Conservation (phyloP, 1,140 invertebrate species). For the Cardiocondyla obscurior region DNA sequence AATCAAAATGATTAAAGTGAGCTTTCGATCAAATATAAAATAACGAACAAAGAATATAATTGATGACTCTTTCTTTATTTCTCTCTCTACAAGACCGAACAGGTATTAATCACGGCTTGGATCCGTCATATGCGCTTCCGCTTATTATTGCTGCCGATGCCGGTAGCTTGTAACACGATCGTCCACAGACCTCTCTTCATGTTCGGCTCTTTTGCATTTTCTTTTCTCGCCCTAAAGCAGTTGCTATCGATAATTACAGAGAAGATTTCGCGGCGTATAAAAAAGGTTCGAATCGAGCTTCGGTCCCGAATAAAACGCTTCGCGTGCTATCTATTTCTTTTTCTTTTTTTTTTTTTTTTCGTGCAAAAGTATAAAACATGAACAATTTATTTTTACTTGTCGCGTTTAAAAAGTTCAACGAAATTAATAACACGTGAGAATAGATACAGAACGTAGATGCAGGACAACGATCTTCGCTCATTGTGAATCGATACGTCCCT, state of each 20-base stretch:
- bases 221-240: background rate
- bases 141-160: slow-evolving; percentile 33
- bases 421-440: background rate
- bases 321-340: background rate
- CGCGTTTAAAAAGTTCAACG: background rate
- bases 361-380: too few relatives aligned
- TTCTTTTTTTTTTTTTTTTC: background rate
- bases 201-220: background rate
- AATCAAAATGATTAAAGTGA: background rate
- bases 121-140: slow-evolving; percentile 22
- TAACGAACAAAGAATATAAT: background rate
- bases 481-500: slow-evolving; percentile 63
- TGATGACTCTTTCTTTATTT: background rate
- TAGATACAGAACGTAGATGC: background rate
- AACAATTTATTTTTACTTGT: background rate
- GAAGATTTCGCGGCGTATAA: background rate
- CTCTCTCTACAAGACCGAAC: slow-evolving; percentile 4
- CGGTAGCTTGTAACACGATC: slow-evolving; percentile 26
- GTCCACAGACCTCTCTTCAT: slow-evolving; percentile 14
- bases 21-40: background rate
- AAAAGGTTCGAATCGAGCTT: background rate
- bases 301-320: background rate
- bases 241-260: slow-evolving; percentile 1
- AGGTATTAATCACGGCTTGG: slow-evolving; percentile 33
- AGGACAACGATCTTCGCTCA: background rate